Base-by-base conservation (phyloP, 2,888 invertebrate species). In the Automeris io region DNA sequence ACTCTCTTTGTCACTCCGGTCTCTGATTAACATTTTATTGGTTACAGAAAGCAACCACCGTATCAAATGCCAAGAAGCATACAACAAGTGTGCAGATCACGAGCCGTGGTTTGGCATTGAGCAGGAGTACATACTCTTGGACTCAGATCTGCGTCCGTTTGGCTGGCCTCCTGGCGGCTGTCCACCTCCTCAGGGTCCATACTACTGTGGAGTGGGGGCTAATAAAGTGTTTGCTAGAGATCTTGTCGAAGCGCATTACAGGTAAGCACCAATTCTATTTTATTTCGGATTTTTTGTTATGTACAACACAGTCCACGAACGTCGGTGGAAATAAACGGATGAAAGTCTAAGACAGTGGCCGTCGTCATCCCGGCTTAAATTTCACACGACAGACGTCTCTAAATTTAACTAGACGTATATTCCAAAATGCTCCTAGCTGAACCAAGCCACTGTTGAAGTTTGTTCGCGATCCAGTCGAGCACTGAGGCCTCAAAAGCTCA, bases 151-250 rank as follows among this genome's bases (percentile, higher is more conserved):
- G 26, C 90, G 95, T 66, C 97, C 97, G 29, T 91, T 96, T 59
- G 97, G 97, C 23, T 97, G 97, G 97, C 96, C 97, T 29, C 95
- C 94, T 55, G 94, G 95, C 64, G 97, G 97, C 33, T 96, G 92
- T 76, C 97, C 97, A 0, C 95, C 95, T 36, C 96, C 96, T 7
- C 96, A 97, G 73, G 98, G 98, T 1, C 99, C 99, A 1, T 99
- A 99, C 87, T 99, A 99, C 77, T 99, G 99, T 74, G 98, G 98
- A 33, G 98, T 98, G 4, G 98, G 98, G 3, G 96, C 98, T 38
- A 92, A 96, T 75, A 96, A 94, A 75, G 97, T 97, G 5, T 97
- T 95, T 74, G 99, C 97, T 6, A 91, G 99, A 36, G 98, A 99
- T 71, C 93, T 99, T 45, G 96, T 98, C 18, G 98, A 98, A 73